Percentiles rank a stretch among this genome's conserved stretches.
These are phyloP conservation scores for Sycobia sp. DNA, from an alignment of 1,140 invertebrate species.

Conservation along the genomic window DNA sequence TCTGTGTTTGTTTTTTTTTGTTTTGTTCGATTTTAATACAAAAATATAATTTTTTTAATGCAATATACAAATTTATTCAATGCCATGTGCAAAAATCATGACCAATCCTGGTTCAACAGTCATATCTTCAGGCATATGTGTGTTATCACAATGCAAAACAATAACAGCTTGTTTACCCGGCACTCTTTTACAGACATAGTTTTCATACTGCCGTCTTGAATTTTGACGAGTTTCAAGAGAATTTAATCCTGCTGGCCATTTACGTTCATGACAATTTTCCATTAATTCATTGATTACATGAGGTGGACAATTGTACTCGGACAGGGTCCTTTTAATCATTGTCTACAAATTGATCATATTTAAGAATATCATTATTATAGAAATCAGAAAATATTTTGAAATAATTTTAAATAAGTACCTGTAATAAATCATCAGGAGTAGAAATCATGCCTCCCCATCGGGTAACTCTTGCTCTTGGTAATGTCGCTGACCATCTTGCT, in stretches of 20 bases:
- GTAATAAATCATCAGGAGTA: conserved; percentile 90
- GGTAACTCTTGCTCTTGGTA: conserved; percentile 86
- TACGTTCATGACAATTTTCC: conserved; percentile 94
- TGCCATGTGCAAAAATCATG: conserved; percentile 98
- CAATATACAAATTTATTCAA: conserved; percentile 73
- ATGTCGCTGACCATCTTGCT: conserved; percentile 85
- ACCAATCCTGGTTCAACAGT: conserved; percentile 95
- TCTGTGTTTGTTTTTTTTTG: conserved; percentile 22
- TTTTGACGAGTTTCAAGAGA: conserved; percentile 92
- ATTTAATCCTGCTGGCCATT: conserved; percentile 90
- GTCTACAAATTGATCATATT: conserved; percentile 64
- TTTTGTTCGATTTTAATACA: conserved; percentile 19
- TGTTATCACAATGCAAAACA: conserved; percentile 92
- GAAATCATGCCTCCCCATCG: conserved; percentile 98
- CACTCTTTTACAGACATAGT: conserved; percentile 91
- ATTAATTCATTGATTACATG: conserved; percentile 93
- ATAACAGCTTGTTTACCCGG: conserved; percentile 94
- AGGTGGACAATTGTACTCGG: conserved; percentile 89
- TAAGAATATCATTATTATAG: no score
- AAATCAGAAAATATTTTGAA: not conserved
- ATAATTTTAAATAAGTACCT: conserved; percentile 64
- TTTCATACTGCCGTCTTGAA: conserved; percentile 90
- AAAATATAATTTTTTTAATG: conserved; percentile 33
- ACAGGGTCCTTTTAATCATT: conserved; percentile 89
- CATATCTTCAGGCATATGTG: conserved; percentile 93